Percentiles rank a stretch among this genome's conserved stretches.
phyloP scores from a whole-genome alignment of 2,113 vertebrate species.

The Lamprotornis superbus region DNA sequence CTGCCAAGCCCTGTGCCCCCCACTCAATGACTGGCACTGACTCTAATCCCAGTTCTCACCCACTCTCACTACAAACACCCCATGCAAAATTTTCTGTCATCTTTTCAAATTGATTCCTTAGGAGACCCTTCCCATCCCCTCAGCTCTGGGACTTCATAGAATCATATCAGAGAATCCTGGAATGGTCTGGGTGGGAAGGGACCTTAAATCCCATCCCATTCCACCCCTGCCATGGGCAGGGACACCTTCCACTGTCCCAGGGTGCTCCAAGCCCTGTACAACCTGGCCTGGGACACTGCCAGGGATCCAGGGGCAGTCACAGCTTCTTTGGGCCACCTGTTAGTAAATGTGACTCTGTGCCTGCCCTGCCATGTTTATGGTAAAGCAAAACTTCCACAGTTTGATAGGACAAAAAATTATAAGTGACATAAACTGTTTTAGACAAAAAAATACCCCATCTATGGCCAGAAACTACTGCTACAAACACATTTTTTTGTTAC shows the following conservation, averaged over 20 bases:
- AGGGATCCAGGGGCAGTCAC: not conserved
- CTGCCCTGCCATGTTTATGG: rapidly evolving
- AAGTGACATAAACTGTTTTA: not conserved
- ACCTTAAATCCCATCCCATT: not conserved
- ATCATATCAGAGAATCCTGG: not conserved
- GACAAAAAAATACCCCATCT: not conserved
- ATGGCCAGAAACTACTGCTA: not conserved
- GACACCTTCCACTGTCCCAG: not conserved
- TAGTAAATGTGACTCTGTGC: not conserved
- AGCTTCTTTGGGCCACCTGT: not conserved
- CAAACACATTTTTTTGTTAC: not conserved
- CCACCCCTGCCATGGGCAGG: not conserved
- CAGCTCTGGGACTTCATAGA: not conserved
- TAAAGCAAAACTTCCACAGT: not conserved
- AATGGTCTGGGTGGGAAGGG: not conserved
- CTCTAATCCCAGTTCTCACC: not conserved
- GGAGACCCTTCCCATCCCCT: not conserved
- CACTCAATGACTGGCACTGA: rapidly evolving
- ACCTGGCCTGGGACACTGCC: not conserved
- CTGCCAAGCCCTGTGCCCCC: not conserved
- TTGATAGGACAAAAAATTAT: not conserved
- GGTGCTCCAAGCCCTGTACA: rapidly evolving
- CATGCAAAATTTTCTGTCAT: not conserved
- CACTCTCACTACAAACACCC: not conserved
- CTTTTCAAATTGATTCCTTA: not conserved